Conservation (phyloP, 2,113 vertebrate species). For the Poicephalus gulielmi region DNA sequence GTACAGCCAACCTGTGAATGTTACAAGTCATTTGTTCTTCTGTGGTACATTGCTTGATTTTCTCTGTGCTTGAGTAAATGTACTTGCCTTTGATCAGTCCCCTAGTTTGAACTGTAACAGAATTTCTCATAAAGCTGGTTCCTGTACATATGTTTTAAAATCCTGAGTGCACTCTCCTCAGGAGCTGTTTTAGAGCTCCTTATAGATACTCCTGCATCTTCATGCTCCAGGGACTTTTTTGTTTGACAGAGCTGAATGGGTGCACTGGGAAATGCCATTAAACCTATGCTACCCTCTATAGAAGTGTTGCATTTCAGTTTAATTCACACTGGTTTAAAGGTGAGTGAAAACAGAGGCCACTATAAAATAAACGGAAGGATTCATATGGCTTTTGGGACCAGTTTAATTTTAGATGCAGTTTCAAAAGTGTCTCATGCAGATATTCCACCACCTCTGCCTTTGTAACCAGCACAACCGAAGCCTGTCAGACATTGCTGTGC, state of each 20-base stretch:
- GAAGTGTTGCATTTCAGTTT: not conserved
- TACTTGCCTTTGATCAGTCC: not conserved
- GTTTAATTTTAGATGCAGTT: not conserved
- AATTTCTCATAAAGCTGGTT: not conserved
- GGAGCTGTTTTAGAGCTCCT: not conserved
- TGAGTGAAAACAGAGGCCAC: not conserved
- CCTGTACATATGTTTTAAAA: not conserved
- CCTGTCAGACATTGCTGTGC: not conserved
- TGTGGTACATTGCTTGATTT: not conserved
- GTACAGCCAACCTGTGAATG: not conserved
- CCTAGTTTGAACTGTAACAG: not conserved
- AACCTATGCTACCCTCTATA: not conserved
- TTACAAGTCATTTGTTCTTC: not conserved
- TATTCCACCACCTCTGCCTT: not conserved
- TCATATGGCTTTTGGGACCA: not conserved
- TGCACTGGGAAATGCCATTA: not conserved
- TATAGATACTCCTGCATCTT: not conserved
- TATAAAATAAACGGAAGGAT: not conserved
- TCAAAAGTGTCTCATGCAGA: fast-evolving
- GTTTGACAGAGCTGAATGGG: not conserved
- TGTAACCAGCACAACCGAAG: not conserved
- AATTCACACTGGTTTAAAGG: not conserved
- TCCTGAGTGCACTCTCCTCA: not conserved
- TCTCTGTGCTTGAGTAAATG: not conserved
- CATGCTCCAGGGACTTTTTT: not conserved